A percentile compares a stretch with the other conserved stretches of the same genome.
Evolutionary conservation across 1,140 invertebrate genomes (phyloP).

Genomic region (Hypothenemus hampei): DNA sequence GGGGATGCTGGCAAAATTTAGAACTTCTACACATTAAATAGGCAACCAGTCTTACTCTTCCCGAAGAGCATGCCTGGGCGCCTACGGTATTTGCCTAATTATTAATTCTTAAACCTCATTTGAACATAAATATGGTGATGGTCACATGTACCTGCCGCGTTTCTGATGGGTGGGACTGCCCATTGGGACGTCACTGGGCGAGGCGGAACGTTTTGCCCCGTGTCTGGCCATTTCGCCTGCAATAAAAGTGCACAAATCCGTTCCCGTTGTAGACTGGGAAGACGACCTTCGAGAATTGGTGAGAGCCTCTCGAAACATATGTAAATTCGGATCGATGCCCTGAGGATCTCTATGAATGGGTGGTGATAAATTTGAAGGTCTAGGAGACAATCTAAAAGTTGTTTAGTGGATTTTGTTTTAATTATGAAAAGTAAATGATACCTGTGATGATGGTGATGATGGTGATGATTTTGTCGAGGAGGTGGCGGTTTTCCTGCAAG

Average conservation of each 20-base stretch:
- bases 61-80: too few species aligned
- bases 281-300: conserved; percentile 49
- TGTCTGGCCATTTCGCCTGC: conserved; percentile 71
- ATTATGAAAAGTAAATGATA: too few species aligned
- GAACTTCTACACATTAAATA: too few species aligned
- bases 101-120: too few species aligned
- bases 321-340: conserved; percentile 54
- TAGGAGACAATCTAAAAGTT: conserved; percentile 47
- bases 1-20: too few species aligned
- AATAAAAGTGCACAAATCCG: conserved; percentile 72
- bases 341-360: conserved; percentile 48
- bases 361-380: conserved; percentile 51
- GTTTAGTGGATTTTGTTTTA: too few species aligned
- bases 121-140: too few species aligned
- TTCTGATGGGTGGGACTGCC: conserved; percentile 52
- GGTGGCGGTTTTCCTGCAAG: conserved; percentile 67
- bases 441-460: conserved; percentile 37
- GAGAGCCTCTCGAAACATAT: conserved; percentile 73
- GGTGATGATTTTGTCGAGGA: conserved; percentile 47
- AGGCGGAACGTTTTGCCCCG: conserved; percentile 61
- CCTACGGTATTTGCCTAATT: too few species aligned
- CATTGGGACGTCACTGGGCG: conserved; percentile 52
- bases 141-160: conserved; percentile 50
- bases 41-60: too few species aligned
- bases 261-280: conserved; percentile 33